A percentile compares a stretch with the other conserved stretches of the same genome.
phyloP scores from a whole-genome alignment of 2,797 vertebrate genomes.

The Poeciliopsis infans region DNA sequence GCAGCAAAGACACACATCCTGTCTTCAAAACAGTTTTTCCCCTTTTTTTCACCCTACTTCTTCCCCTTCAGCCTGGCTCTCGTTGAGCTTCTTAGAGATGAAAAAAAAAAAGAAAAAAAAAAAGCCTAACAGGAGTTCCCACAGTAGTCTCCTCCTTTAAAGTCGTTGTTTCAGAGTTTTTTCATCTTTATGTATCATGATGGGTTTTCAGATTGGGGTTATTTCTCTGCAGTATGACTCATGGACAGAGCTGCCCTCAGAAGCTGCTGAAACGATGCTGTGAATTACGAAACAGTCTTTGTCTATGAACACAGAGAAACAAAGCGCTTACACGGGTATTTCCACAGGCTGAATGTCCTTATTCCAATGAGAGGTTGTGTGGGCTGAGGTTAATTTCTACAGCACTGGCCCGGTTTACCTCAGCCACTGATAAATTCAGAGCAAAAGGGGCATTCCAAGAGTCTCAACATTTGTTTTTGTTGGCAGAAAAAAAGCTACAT shows the following conservation, averaged over 20 bases:
- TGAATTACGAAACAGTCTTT: constrained; percentile 62
- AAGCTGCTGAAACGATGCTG: constrained; percentile 42
- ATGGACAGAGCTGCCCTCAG: constrained; percentile 43
- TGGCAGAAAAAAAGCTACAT: constrained; percentile 61
- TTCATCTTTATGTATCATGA: constrained; percentile 50
- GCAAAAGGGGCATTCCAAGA: constrained; percentile 62
- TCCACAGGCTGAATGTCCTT: constrained; percentile 58
- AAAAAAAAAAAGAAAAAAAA: constrained; percentile 8
- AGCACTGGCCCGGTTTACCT: constrained; percentile 50
- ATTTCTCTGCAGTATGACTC: constrained; percentile 61
- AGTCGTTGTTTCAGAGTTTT: constrained; percentile 59
- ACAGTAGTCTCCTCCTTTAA: constrained; percentile 30
- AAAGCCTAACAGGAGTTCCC: constrained; percentile 48
- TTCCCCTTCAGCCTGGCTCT: constrained; percentile 33
- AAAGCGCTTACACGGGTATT: constrained; percentile 66
- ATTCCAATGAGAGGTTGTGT: constrained; percentile 63
- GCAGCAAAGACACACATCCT: constrained; percentile 73
- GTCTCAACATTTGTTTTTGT: constrained; percentile 75
- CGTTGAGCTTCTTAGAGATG: constrained; percentile 30
- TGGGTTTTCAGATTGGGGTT: constrained; percentile 37
- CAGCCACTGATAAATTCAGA: constrained; percentile 56
- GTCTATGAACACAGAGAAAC: constrained; percentile 67
- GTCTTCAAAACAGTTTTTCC: constrained; percentile 61
- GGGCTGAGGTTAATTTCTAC: constrained; percentile 74
- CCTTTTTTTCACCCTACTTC: constrained; percentile 43